A percentile compares a stretch with the other conserved stretches of the same genome.
These are phyloP conservation scores for Hydrolagus colliei DNA, from an alignment of 2,797 vertebrate genomes.

Conservation along the genomic window DNA sequence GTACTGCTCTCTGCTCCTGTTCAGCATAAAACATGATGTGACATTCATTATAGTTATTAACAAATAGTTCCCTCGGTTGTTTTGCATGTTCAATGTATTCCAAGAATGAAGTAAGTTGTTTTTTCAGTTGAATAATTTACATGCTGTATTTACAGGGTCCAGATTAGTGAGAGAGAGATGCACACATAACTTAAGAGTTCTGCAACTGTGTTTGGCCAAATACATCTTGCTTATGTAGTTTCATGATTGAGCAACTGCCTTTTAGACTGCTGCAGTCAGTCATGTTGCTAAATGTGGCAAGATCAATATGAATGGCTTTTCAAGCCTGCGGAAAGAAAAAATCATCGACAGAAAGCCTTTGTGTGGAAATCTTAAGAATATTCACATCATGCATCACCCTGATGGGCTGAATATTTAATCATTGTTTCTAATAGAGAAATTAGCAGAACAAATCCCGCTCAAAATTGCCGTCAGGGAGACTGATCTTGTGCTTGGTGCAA, in stretches of 20 bases:
- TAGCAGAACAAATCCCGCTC: neutral
- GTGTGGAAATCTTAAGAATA: neutral
- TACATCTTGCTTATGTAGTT: neutral
- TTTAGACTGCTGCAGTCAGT: neutral
- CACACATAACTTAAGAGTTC: too few relatives aligned
- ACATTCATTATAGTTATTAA: constrained; percentile 17
- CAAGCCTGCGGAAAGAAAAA: neutral
- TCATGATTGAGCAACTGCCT: neutral
- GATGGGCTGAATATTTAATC: neutral
- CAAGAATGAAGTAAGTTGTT: neutral
- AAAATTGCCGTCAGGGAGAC: neutral
- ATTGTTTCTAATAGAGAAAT: neutral
- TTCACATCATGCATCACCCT: neutral
- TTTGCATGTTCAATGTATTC: constrained; percentile 11
- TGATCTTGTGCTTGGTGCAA: neutral
- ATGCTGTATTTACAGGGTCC: neutral
- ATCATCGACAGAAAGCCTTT: neutral
- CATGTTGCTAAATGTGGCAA: too few relatives aligned
- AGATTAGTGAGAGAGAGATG: neutral
- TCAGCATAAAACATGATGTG: neutral
- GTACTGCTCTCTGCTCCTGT: neutral
- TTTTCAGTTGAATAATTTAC: neutral
- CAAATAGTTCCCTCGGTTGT: neutral
- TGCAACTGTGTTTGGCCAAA: too few relatives aligned
- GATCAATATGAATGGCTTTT: too few relatives aligned